Evolutionary conservation across 64 coral and sea anemone genomes (phyloP).

Genomic region (Pocillopora verrucosa): DNA sequence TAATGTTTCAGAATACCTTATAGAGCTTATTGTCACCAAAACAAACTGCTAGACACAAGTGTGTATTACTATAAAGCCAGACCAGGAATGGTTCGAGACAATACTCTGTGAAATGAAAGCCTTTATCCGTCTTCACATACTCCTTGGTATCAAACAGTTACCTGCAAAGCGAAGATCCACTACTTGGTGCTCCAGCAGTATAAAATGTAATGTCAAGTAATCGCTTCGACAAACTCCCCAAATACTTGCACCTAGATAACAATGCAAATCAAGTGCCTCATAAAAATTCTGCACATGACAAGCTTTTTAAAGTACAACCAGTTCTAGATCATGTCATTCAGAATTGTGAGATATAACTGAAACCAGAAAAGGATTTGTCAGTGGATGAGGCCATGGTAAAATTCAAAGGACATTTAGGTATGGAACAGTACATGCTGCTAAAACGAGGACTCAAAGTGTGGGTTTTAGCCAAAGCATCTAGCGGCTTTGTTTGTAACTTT

Average conservation of each 20-base stretch:
- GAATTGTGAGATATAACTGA: constrained; percentile 4
- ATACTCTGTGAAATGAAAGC: too few species aligned
- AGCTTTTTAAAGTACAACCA: constrained; percentile 53
- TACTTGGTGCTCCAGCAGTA: background rate
- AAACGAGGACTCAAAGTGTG: constrained; percentile 63
- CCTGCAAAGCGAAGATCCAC: too few species aligned
- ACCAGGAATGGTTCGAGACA: too few species aligned
- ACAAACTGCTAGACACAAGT: too few species aligned
- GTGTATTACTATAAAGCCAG: too few species aligned
- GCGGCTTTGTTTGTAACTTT: constrained; percentile 45
- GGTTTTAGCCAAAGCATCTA: constrained; percentile 35
- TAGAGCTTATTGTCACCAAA: too few species aligned
- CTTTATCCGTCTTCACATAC: too few species aligned
- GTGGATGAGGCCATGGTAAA: constrained; percentile 29
- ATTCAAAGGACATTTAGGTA: constrained; percentile 25
- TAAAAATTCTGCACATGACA: constrained; percentile 25
- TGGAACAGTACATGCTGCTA: constrained; percentile 46
- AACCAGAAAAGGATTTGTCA: background rate
- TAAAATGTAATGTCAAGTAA: constrained; percentile 38
- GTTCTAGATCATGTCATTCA: background rate
- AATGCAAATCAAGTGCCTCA: constrained; percentile 17
- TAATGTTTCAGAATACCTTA: too few species aligned
- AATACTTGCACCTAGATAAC: constrained; percentile 48
- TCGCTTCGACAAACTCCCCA: constrained; percentile 24
- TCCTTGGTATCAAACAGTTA: too few species aligned